These are phyloP conservation scores for Solea senegalensis DNA, from an alignment of 2,113 vertebrate genomes.

Conservation along the genomic window DNA sequence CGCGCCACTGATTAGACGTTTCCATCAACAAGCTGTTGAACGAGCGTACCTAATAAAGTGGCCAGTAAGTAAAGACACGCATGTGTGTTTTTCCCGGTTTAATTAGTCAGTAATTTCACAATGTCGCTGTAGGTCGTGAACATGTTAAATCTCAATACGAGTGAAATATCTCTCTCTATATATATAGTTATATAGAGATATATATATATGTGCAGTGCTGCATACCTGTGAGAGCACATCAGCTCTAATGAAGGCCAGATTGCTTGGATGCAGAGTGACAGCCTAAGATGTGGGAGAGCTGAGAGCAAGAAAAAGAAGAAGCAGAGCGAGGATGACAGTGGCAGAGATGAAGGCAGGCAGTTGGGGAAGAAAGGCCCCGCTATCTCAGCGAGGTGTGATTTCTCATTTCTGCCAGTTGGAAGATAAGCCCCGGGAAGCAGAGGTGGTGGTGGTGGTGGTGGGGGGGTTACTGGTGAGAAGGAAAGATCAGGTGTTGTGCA, in stretches of 20 bases:
- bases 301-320: conserved; percentile 27
- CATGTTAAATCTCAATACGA: no score
- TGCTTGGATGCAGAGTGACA: conserved; percentile 35
- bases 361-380: conserved; percentile 25
- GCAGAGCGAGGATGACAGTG: conserved; percentile 47
- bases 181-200: conserved; percentile 4
- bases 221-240: conserved; percentile 17
- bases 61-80: no score
- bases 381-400: conserved; percentile 56
- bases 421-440: conserved; percentile 65
- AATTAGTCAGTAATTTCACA: no score
- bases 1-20: no score
- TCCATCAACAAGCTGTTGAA: no score
- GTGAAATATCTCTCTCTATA: neutral
- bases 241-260: conserved; percentile 38
- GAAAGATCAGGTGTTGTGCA: conserved; percentile 23
- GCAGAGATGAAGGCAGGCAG: conserved; percentile 50
- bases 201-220: conserved; percentile 7
- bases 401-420: conserved; percentile 61
- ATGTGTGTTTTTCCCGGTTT: no score
- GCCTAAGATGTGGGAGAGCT: conserved; percentile 43
- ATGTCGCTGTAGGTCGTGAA: no score
- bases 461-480: conserved; percentile 35
- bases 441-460: no score
- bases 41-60: no score